Conservation (phyloP, 2,113 vertebrate genomes). For the Micromys minutus region DNA sequence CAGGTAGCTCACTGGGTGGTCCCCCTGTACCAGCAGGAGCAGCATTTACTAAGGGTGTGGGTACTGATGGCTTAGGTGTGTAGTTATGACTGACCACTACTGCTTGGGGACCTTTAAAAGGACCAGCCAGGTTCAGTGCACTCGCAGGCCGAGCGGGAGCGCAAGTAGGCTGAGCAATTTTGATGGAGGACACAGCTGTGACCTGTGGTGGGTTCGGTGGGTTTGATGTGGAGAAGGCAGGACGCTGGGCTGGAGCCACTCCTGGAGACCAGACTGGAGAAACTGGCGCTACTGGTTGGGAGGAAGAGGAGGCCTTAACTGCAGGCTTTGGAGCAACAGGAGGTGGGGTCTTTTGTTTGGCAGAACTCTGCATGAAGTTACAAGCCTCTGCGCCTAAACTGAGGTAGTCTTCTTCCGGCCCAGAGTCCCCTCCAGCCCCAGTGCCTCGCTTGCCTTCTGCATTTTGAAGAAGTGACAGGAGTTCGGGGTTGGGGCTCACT, state of each 20-base stretch:
- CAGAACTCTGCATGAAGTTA: conserved; percentile 94
- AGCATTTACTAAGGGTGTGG: conserved; percentile 84
- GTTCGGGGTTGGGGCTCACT: conserved; percentile 93
- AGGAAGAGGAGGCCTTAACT: conserved; percentile 85
- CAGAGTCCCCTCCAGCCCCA: conserved; percentile 91
- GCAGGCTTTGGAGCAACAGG: conserved; percentile 97
- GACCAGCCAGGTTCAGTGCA: conserved; percentile 83
- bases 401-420: conserved; percentile 98
- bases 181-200: conserved; percentile 81
- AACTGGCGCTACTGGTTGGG: conserved; percentile 83
- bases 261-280: conserved; percentile 92
- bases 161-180: conserved; percentile 85
- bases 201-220: conserved; percentile 86
- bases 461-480: conserved; percentile 94
- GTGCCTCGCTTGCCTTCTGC: conserved; percentile 87
- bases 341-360: conserved; percentile 94
- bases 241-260: conserved; percentile 84
- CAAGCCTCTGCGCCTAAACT: conserved; percentile 98
- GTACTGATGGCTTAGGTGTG: conserved; percentile 84
- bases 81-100: conserved; percentile 84
- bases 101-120: conserved; percentile 87
- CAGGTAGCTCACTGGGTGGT: conserved; percentile 91
- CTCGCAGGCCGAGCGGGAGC: conserved; percentile 86
- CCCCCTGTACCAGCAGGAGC: conserved; percentile 83
- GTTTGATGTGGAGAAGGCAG: conserved; percentile 87